phyloP scores from a whole-genome alignment of 1,140 invertebrate species.

The Calycopis cecrops region DNA sequence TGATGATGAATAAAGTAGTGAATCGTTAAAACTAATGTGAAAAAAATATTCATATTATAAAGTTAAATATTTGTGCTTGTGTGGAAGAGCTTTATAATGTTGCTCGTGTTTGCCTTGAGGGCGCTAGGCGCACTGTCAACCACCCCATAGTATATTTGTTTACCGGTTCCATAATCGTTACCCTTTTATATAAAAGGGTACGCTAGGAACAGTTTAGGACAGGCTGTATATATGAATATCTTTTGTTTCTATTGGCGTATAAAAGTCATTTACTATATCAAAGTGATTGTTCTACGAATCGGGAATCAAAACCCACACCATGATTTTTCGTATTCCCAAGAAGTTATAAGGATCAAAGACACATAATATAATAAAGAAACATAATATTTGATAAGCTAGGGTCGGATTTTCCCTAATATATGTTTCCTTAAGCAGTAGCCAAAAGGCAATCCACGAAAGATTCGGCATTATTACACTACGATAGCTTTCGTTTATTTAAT shows the following conservation, averaged over 20 bases:
- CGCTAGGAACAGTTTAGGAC: not conserved
- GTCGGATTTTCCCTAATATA: slow-evolving; percentile 8
- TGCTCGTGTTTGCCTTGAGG: not conserved
- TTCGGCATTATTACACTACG: slow-evolving; percentile 2
- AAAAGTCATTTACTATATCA: no score
- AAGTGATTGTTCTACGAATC: not conserved
- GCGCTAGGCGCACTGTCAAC: not conserved
- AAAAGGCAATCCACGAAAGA: slow-evolving; percentile 7
- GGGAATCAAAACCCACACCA: not conserved
- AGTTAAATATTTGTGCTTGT: not conserved
- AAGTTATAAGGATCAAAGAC: slow-evolving; percentile 8
- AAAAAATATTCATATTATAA: slow-evolving; percentile 3
- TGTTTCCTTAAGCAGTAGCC: slow-evolving; percentile 8
- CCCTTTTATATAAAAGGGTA: slow-evolving; percentile 8
- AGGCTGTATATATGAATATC: not conserved
- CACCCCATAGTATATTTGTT: not conserved
- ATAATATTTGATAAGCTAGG: slow-evolving; percentile 10
- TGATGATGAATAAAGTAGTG: no score
- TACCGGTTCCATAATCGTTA: not conserved
- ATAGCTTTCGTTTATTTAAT: not conserved
- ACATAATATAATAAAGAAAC: no score
- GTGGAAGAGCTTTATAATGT: slow-evolving; percentile 7
- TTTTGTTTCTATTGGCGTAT: no score
- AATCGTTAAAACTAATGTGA: not conserved
- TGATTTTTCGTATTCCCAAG: slow-evolving; percentile 4